These are phyloP conservation scores for Lutjanus erythropterus DNA, from an alignment of 2,113 vertebrate genomes.

Conservation along the genomic window DNA sequence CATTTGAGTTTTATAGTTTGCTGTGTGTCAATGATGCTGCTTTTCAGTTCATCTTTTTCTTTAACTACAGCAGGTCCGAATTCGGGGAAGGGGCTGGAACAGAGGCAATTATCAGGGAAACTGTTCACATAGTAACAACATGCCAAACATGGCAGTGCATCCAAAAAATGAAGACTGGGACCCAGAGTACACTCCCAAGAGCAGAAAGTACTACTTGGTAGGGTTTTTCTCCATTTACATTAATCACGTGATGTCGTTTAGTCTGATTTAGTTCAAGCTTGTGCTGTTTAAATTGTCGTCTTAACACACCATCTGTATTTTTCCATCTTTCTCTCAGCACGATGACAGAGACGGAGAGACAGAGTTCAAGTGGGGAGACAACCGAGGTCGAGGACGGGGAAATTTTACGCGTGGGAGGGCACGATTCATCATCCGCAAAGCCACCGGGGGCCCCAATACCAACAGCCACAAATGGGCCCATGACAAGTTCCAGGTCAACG, in stretches of 20 bases:
- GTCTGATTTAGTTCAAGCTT: not conserved
- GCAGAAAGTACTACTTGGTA: slow-evolving; percentile 98
- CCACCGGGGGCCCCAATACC: slow-evolving; percentile 76
- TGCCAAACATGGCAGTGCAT: slow-evolving; percentile 79
- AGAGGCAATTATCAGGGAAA: slow-evolving; percentile 89
- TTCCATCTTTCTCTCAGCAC: slow-evolving; percentile 82
- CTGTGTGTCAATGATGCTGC: not conserved
- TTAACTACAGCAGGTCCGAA: slow-evolving; percentile 88
- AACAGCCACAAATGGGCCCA: slow-evolving; percentile 90
- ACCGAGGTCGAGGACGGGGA: slow-evolving; percentile 88
- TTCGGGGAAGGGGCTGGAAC: slow-evolving; percentile 93
- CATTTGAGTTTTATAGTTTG: not conserved
- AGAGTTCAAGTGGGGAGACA: slow-evolving; percentile 87
- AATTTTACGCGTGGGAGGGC: slow-evolving; percentile 87
- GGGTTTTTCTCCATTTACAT: slow-evolving; percentile 42
- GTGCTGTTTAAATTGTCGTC: not conserved
- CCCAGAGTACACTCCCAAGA: slow-evolving; percentile 93
- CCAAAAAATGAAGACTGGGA: slow-evolving; percentile 93
- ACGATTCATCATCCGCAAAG: slow-evolving; percentile 94
- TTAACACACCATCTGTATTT: slow-evolving; percentile 14
- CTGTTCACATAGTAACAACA: slow-evolving; percentile 84
- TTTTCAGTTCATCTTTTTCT: slow-evolving; percentile 14
- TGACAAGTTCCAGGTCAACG: slow-evolving; percentile 92
- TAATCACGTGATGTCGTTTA: not conserved
- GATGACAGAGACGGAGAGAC: slow-evolving; percentile 91